These are phyloP conservation scores for Stercorarius parasiticus DNA, from an alignment of 2,113 vertebrate genomes.

Conservation along the genomic window DNA sequence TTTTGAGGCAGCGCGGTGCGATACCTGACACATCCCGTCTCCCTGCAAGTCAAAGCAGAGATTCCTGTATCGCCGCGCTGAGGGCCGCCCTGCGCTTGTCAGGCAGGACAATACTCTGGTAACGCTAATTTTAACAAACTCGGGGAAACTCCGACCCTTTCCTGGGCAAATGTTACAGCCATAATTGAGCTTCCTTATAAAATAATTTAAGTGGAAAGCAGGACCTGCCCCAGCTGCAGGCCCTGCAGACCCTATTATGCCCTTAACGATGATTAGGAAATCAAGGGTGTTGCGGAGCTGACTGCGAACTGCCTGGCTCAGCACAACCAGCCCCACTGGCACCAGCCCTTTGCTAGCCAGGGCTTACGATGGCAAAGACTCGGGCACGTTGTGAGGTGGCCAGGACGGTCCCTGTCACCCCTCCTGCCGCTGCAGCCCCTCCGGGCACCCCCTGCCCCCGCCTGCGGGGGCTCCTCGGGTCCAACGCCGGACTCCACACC, in stretches of 20 bases:
- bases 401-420: neutral
- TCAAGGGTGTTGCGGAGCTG: neutral
- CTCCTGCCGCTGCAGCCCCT: neutral
- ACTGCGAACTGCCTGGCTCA: neutral
- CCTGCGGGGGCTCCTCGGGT: neutral
- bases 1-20: neutral
- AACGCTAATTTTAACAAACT: neutral
- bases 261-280: neutral
- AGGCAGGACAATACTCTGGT: neutral
- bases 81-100: neutral
- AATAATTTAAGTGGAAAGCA: neutral
- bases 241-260: neutral
- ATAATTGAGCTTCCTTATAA: neutral
- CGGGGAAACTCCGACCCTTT: neutral
- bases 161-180: neutral
- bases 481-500: accelerated
- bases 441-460: accelerated
- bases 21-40: neutral
- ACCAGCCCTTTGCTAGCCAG: neutral
- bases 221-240: neutral
- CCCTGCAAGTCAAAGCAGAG: neutral
- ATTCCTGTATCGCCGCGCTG: neutral
- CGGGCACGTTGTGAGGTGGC: accelerated
- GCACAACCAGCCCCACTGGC: neutral
- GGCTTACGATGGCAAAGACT: neutral